Base-by-base conservation (phyloP, 2,888 invertebrate genomes). In the Idaea dimidiata region DNA sequence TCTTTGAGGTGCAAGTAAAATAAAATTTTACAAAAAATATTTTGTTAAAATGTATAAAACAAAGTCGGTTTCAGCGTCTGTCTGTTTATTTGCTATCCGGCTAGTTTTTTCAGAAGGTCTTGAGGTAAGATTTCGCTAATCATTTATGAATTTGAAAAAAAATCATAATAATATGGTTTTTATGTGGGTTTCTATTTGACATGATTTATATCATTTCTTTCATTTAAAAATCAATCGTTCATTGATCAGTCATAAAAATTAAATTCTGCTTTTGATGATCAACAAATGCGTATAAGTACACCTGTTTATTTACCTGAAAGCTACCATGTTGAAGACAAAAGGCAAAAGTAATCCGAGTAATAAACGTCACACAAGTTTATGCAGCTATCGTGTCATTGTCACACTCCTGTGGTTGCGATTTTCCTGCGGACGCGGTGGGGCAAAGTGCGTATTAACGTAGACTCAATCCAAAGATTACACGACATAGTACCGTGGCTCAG, bases 321-420 rank as follows among this genome's bases (percentile, higher is more conserved):
- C 68, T 72, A 73, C 76, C 78, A 77, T 79, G 66, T 62, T 68
- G 68, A 67, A 67, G 66, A 70, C 67, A 67, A 70, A 68, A 69
- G 64, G 67, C 64, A 66, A 64, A 68, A 59, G 68, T 69, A 70
- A 71, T 68, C 68, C 68, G 68, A 71, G 71, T 63, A 68, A 69
- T 65, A 63, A 70, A 66, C 61, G 67, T 65, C 67, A 64, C 70
- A 66, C 66, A 73, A 74, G 67, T 66, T 69, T 74, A 76, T 79
- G 74, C 77, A 73, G 74, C 70, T 76, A 75, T 73, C 76, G 67
- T 72, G 69, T 79, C 80, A 82, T 82, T 78, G 74, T 73, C 43
- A 43, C 43, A 71, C 72, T 69, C 70, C 68, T 70, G 73, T 65
- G 72, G 75, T 73, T 73, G 72, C 71, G 69, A 78, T 76, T 78